Conservation (phyloP, 1,140 invertebrate species). For the Drosophila pectinifera region DNA sequence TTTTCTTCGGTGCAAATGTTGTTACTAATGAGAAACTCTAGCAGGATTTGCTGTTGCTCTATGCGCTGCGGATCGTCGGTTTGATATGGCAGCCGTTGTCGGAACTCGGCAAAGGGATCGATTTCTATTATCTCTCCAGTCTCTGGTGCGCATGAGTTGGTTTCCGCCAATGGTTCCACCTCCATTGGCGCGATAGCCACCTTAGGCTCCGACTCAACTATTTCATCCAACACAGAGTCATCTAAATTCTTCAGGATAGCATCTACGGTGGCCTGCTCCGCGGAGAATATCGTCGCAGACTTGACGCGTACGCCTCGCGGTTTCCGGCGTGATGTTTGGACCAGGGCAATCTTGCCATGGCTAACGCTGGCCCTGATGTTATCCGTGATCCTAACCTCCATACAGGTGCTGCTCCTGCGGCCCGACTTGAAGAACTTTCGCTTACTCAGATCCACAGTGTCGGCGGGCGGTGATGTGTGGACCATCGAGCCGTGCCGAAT, state of each 20-base stretch:
- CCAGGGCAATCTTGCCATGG: slow-evolving; percentile 68
- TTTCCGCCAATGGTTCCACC: background rate
- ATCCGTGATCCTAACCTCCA: slow-evolving; percentile 77
- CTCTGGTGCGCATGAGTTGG: slow-evolving; percentile 1
- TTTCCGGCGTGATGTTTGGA: slow-evolving; percentile 51
- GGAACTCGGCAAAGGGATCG: slow-evolving; percentile 61
- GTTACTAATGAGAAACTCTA: slow-evolving; percentile 78
- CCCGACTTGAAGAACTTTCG: slow-evolving; percentile 81
- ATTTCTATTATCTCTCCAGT: background rate
- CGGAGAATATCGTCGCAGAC: slow-evolving; percentile 70
- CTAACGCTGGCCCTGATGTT: slow-evolving; percentile 73
- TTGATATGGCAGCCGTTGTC: slow-evolving; percentile 67
- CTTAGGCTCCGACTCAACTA: slow-evolving; percentile 45
- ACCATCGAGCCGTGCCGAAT: slow-evolving; percentile 48
- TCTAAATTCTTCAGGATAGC: slow-evolving; percentile 74
- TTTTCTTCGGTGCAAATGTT: slow-evolving; percentile 80
- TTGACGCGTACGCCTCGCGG: slow-evolving; percentile 55
- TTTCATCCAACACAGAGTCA: slow-evolving; percentile 68
- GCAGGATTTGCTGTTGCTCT: slow-evolving; percentile 69
- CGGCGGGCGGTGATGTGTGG: slow-evolving; percentile 7
- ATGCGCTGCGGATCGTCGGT: slow-evolving; percentile 67
- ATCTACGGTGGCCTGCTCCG: slow-evolving; percentile 79
- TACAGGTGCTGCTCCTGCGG: slow-evolving; percentile 58
- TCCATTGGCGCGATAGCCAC: slow-evolving; percentile 14
- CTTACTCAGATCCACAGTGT: slow-evolving; percentile 22